Percentiles rank a stretch among this genome's conserved stretches.
phyloP scores from a whole-genome alignment of 2,888 invertebrate genomes.

The Laothoe populi region DNA sequence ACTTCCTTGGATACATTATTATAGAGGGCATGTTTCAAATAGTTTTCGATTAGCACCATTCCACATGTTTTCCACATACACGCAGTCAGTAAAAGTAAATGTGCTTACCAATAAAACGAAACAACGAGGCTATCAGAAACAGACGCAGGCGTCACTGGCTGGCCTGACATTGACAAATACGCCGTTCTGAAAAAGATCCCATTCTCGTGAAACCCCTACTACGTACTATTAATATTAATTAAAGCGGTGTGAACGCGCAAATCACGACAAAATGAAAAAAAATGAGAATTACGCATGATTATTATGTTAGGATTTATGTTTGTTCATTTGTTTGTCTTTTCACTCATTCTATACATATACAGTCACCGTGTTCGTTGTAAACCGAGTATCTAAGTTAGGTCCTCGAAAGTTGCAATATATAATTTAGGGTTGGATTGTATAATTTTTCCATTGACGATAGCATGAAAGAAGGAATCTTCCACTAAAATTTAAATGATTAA shows the following conservation, averaged over 20 bases:
- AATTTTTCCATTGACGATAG: too few relatives aligned
- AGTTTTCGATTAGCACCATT: slow-evolving; percentile 8
- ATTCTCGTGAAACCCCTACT: slow-evolving; percentile 65
- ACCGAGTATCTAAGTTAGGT: too few relatives aligned
- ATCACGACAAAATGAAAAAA: slow-evolving; percentile 45
- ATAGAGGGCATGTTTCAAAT: slow-evolving; percentile 8
- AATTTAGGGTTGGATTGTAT: too few relatives aligned
- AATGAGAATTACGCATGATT: slow-evolving; percentile 34
- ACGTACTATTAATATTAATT: slow-evolving; percentile 42
- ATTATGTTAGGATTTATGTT: not conserved
- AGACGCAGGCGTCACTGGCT: slow-evolving; percentile 70
- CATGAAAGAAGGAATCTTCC: too few relatives aligned
- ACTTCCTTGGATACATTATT: not conserved
- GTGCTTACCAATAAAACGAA: slow-evolving; percentile 69
- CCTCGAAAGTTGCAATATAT: too few relatives aligned
- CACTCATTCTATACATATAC: not conserved
- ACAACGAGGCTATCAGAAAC: slow-evolving; percentile 72
- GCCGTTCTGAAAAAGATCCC: slow-evolving; percentile 74
- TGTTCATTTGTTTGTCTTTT: not conserved
- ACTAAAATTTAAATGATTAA: too few relatives aligned
- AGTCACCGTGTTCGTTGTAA: too few relatives aligned
- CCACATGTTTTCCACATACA: slow-evolving; percentile 5
- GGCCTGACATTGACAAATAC: slow-evolving; percentile 77
- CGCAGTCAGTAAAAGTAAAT: slow-evolving; percentile 45
- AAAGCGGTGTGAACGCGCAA: slow-evolving; percentile 38